Conservation (phyloP, 1,140 invertebrate genomes). For the Zelostemma sp. region DNA sequence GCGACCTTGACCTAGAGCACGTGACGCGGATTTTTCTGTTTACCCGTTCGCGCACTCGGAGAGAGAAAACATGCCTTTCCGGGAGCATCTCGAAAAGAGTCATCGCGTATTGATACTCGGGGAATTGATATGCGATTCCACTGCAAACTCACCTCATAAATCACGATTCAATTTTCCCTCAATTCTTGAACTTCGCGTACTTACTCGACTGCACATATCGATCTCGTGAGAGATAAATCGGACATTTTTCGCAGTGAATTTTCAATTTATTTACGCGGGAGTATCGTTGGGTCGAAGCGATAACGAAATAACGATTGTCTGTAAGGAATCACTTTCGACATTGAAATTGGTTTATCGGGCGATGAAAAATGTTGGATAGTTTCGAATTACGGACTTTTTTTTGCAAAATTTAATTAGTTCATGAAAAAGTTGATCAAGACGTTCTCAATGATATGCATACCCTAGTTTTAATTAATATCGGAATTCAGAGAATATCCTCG, state of each 20-base stretch:
- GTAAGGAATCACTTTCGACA: too few relatives aligned
- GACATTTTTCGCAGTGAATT: neutral
- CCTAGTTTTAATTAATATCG: conserved; percentile 2
- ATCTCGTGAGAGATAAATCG: neutral
- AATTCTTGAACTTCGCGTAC: neutral
- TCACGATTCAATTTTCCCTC: conserved; percentile 23
- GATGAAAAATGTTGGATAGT: too few relatives aligned
- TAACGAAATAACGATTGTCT: too few relatives aligned
- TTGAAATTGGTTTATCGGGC: too few relatives aligned
- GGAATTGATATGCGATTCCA: conserved; percentile 18
- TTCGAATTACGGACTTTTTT: too few relatives aligned
- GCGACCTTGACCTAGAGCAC: conserved; percentile 41
- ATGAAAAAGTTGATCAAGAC: too few relatives aligned
- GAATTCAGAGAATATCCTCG: neutral
- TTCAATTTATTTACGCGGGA: neutral
- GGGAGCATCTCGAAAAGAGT: neutral
- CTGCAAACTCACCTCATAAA: conserved; percentile 21
- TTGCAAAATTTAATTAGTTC: too few relatives aligned
- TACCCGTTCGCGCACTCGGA: conserved; percentile 1
- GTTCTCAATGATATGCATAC: neutral
- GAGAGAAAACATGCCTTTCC: conserved; percentile 1
- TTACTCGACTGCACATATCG: neutral
- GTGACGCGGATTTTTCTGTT: conserved; percentile 20
- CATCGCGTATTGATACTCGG: conserved; percentile 16
- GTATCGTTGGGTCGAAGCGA: too few relatives aligned